These are phyloP conservation scores for Gymnocheta viridis DNA, from an alignment of 2,888 invertebrate genomes.

Conservation along the genomic window DNA sequence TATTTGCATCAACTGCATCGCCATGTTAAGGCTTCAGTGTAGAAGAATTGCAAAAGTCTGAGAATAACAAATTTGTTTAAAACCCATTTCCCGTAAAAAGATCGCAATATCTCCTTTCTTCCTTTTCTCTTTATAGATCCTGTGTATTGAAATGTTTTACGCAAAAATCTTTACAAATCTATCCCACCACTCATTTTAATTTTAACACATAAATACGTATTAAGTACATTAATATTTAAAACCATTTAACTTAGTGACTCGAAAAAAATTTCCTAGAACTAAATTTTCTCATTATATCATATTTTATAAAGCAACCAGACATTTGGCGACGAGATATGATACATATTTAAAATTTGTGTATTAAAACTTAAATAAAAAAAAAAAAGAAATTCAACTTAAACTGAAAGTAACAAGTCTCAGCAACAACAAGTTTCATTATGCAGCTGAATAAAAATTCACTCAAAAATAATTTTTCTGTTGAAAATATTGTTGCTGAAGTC, in stretches of 20 bases:
- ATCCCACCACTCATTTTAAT: too few relatives aligned
- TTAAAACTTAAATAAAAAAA: slow-evolving; percentile 14
- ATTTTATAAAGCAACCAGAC: slow-evolving; percentile 57
- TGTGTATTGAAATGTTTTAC: too few relatives aligned
- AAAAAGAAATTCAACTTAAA: not conserved
- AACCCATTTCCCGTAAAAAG: too few relatives aligned
- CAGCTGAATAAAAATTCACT: slow-evolving; percentile 40
- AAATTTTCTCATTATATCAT: slow-evolving; percentile 71
- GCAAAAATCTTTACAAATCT: too few relatives aligned
- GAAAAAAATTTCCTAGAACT: slow-evolving; percentile 69
- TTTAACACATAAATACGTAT: too few relatives aligned
- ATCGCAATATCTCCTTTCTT: too few relatives aligned
- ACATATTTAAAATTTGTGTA: slow-evolving; percentile 16
- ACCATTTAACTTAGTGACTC: slow-evolving; percentile 26
- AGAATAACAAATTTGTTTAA: too few relatives aligned
- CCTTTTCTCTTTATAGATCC: too few relatives aligned
- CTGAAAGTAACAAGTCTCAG: slow-evolving; percentile 45
- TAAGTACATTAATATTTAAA: too few relatives aligned
- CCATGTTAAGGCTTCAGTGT: too few relatives aligned
- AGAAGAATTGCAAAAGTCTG: too few relatives aligned
- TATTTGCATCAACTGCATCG: too few relatives aligned
- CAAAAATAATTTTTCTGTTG: slow-evolving; percentile 9
- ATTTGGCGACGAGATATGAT: slow-evolving; percentile 71
- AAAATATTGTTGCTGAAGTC: slow-evolving; percentile 52
- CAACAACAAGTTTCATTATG: slow-evolving; percentile 34